Base-by-base conservation (phyloP, 1,140 invertebrate species). In the Megalopta genalis region DNA sequence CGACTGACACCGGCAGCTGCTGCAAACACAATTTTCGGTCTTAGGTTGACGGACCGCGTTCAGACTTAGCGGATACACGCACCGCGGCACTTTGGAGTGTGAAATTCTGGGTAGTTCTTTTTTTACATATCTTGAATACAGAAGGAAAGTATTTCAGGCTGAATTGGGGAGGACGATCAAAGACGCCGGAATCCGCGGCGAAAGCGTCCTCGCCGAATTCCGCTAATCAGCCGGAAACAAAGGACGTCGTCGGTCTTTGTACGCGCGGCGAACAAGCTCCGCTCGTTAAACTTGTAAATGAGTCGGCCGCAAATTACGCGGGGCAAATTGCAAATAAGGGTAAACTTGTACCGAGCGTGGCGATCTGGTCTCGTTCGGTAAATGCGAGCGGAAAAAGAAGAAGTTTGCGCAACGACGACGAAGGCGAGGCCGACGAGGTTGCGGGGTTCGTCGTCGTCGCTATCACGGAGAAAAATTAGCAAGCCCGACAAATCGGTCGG, bases 211-310 rank as follows among this genome's bases (percentile, higher is more conserved):
- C 32, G 23, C 1, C 10, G 25, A 66, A 66, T 64, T 65, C 49
- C 46, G 46, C 62, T 72, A 72, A 72, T 72, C 77, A 59, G 25
- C 39, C 16, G 16, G n/a, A 66, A 39, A 65, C 59, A n/a, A 74
- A 78, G 60, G 69, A 66, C 25, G 54, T 32, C 23, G 54, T 39
- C 70, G 65, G 37, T 46, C 57, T 60, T 49, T 62, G n/a, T 37
- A 23, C 25, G 46, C 18, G 23, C 32, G 16, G 7, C 9, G n/a
- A n/a, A 23, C 57, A 52, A 37, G 25, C 37, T 39, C 21, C n/a
- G n/a, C 65, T 84, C 54, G 77, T 84, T 83, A 83, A 73, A 80
- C 66, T 83, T 80, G 81, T 82, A 84, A 84, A 85, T 81, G 21
- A 71, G 25, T 18, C 42, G 14, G 64, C n/a, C 71, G 46, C 54